phyloP scores from a whole-genome alignment of 2,113 vertebrate genomes.

The Bostrychus sinensis region DNA sequence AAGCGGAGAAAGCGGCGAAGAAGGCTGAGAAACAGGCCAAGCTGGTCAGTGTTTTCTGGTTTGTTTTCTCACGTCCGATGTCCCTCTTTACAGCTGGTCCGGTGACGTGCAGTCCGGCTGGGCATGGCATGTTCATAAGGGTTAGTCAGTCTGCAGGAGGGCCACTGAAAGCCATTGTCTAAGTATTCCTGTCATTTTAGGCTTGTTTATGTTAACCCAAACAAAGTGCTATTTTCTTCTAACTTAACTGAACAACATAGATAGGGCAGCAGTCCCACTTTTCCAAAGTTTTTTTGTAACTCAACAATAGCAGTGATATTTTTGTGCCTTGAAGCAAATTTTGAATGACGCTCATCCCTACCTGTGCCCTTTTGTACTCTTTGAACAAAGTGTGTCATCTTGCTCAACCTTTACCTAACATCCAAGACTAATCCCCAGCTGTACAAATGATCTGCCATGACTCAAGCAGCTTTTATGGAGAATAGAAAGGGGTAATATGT shows the following conservation, averaged over 20 bases:
- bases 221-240: conserved; percentile 68
- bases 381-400: conserved; percentile 12
- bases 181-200: conserved; percentile 71
- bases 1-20: conserved; percentile 83
- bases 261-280: neutral
- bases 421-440: neutral
- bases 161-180: conserved; percentile 69
- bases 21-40: conserved; percentile 86
- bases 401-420: neutral
- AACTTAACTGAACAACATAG: conserved; percentile 10
- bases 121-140: conserved; percentile 54
- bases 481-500: conserved; percentile 14
- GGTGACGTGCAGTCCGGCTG: conserved; percentile 39
- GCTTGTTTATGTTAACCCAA: conserved; percentile 68
- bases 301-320: conserved; percentile 4
- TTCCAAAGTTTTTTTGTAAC: neutral
- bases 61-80: conserved; percentile 51
- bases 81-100: conserved; percentile 59
- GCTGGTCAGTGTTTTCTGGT: conserved; percentile 67
- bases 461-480: conserved; percentile 16
- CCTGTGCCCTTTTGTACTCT: neutral
- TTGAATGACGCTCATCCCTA: neutral
- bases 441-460: conserved; percentile 3
- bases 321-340: conserved; percentile 5
- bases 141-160: conserved; percentile 22